Percentiles rank a stretch among this genome's conserved stretches.
phyloP scores from a whole-genome alignment of 1,140 invertebrate species.

The Tenebrio molitor region DNA sequence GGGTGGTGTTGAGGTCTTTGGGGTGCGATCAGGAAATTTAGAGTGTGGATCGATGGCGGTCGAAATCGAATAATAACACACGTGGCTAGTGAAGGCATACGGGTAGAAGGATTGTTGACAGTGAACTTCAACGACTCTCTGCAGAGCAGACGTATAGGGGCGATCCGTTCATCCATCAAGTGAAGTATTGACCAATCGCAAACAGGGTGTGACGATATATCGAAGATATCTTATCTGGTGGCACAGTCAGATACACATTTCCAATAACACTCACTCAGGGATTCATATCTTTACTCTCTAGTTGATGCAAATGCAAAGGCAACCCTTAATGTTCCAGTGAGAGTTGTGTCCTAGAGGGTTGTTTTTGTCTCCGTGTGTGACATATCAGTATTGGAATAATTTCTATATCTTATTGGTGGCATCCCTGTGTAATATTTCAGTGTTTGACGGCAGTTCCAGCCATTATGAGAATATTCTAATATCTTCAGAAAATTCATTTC shows the following conservation, averaged over 20 bases:
- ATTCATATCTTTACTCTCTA: constrained; percentile 49
- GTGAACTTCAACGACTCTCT: constrained; percentile 48
- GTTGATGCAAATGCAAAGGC: constrained; percentile 29
- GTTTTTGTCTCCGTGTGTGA: constrained; percentile 1
- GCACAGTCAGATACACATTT: constrained; percentile 43
- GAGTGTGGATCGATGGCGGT: constrained; percentile 5
- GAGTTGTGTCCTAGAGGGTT: not conserved
- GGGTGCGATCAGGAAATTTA: constrained; percentile 14
- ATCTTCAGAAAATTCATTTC: constrained; percentile 36
- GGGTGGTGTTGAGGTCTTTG: not conserved
- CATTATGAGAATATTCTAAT: constrained; percentile 39
- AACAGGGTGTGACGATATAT: constrained; percentile 48
- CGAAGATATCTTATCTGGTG: constrained; percentile 47
- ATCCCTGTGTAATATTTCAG: constrained; percentile 22
- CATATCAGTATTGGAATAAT: constrained; percentile 3
- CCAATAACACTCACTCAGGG: constrained; percentile 45
- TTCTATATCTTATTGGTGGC: constrained; percentile 24
- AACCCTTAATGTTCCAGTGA: constrained; percentile 11
- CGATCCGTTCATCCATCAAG: constrained; percentile 54
- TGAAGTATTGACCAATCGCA: constrained; percentile 55
- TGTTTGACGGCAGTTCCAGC: constrained; percentile 29
- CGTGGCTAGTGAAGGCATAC: constrained; percentile 29
- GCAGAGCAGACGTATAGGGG: constrained; percentile 45
- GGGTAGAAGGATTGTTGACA: constrained; percentile 51
- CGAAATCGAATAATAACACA: constrained; percentile 41